phyloP scores from a whole-genome alignment of 35 echinoderm and acorn worm genomes.

The Strongylocentrotus purpuratus region DNA sequence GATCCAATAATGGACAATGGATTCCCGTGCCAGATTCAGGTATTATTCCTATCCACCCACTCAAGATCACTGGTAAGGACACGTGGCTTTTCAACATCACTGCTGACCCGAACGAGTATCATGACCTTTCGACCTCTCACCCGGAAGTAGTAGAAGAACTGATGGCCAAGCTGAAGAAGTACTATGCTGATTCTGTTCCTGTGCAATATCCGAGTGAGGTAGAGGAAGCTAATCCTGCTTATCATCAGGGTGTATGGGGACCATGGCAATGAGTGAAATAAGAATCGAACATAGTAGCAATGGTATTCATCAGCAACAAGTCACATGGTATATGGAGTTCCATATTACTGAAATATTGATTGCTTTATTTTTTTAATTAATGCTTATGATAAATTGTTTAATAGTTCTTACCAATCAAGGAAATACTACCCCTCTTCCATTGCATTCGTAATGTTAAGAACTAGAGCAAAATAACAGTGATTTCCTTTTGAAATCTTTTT shows the following conservation, averaged over 20 bases:
- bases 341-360: too few species aligned
- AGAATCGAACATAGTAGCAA: background rate
- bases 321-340: too few species aligned
- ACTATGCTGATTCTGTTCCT: conserved; percentile 69
- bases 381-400: too few species aligned
- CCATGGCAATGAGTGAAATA: conserved; percentile 57
- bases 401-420: too few species aligned
- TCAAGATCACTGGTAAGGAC: conserved; percentile 56
- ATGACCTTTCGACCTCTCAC: conserved; percentile 68
- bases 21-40: conserved; percentile 85
- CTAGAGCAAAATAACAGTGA: too few species aligned
- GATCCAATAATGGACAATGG: conserved; percentile 58
- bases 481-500: too few species aligned
- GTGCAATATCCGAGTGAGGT: conserved; percentile 66
- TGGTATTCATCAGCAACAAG: background rate
- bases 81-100: conserved; percentile 87
- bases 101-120: conserved; percentile 84
- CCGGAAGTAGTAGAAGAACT: conserved; percentile 72
- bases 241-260: conserved; percentile 79
- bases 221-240: conserved; percentile 63
- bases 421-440: too few species aligned
- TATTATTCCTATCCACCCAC: conserved; percentile 58
- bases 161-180: conserved; percentile 54
- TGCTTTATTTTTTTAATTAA: too few species aligned
- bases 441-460: too few species aligned